phyloP scores from a whole-genome alignment of 2,888 invertebrate species.

The Neoaliturus tenellus region DNA sequence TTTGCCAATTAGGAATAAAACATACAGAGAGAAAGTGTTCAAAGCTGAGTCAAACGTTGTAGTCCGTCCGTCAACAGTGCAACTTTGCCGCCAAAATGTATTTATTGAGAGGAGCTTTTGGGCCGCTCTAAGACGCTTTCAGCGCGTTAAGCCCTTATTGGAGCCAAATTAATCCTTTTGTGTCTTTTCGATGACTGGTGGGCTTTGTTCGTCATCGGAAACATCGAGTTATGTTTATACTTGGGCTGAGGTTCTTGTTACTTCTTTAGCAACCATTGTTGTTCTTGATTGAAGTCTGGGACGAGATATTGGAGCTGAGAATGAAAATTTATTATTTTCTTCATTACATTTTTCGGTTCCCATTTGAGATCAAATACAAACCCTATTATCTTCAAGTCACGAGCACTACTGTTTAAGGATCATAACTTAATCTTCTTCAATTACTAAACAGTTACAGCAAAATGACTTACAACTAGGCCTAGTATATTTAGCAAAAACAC shows the following conservation, averaged over 20 bases:
- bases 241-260: background rate
- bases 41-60: background rate
- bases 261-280: background rate
- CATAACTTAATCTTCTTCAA: too few species aligned
- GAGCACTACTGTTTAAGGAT: too few species aligned
- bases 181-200: slow-evolving; percentile 31
- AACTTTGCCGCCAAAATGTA: slow-evolving; percentile 25
- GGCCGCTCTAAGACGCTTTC: slow-evolving; percentile 50
- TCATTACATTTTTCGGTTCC: too few species aligned
- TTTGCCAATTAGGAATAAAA: background rate
- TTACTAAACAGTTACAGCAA: too few species aligned
- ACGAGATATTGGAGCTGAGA: too few species aligned
- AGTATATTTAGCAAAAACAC: too few species aligned
- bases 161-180: slow-evolving; percentile 51
- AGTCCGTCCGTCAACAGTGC: background rate
- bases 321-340: too few species aligned
- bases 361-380: too few species aligned
- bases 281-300: too few species aligned
- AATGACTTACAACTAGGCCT: too few species aligned
- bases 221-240: background rate
- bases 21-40: background rate
- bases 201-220: slow-evolving; percentile 41
- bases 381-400: too few species aligned
- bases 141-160: slow-evolving; percentile 48
- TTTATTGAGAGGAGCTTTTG: slow-evolving; percentile 43